Percentiles rank a stretch among this genome's conserved stretches.
phyloP scores from a whole-genome alignment of 2,888 invertebrate genomes.

The Ectemnius cavifrons region DNA sequence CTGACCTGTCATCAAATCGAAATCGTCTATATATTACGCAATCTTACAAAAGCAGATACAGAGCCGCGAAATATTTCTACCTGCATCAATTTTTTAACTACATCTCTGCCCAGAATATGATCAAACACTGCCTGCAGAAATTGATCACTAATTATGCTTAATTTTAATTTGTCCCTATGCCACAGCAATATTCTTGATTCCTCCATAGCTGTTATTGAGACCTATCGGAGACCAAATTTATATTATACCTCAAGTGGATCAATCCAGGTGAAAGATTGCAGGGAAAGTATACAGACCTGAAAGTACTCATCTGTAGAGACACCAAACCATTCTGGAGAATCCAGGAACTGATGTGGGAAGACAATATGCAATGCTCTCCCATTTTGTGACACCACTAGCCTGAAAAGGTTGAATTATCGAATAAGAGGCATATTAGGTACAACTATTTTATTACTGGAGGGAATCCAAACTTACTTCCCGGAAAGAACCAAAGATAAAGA shows the following conservation, averaged over 20 bases:
- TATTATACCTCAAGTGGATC: not conserved
- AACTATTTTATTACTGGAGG: not conserved
- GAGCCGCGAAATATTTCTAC: constrained; percentile 75
- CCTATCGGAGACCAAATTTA: constrained; percentile 78
- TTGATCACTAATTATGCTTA: constrained; percentile 89
- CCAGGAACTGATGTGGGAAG: constrained; percentile 92
- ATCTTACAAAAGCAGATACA: too few relatives aligned
- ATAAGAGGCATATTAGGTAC: constrained; percentile 2
- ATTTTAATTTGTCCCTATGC: constrained; percentile 91
- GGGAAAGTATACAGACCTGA: constrained; percentile 81
- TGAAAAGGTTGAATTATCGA: constrained; percentile 75
- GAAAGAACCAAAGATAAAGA: constrained; percentile 90
- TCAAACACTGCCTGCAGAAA: constrained; percentile 92
- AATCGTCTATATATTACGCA: not conserved
- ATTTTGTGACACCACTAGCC: constrained; percentile 91
- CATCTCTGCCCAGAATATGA: constrained; percentile 90
- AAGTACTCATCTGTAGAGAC: constrained; percentile 92
- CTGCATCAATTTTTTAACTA: constrained; percentile 92
- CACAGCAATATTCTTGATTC: constrained; percentile 90
- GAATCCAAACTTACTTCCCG: constrained; percentile 86
- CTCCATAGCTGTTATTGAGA: constrained; percentile 92
- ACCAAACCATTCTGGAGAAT: constrained; percentile 94
- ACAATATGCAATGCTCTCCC: constrained; percentile 91
- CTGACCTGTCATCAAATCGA: constrained; percentile 81
- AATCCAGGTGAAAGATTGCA: not conserved